Base-by-base conservation (phyloP, 2,113 vertebrate genomes). In the Emydocephalus ijimae region DNA sequence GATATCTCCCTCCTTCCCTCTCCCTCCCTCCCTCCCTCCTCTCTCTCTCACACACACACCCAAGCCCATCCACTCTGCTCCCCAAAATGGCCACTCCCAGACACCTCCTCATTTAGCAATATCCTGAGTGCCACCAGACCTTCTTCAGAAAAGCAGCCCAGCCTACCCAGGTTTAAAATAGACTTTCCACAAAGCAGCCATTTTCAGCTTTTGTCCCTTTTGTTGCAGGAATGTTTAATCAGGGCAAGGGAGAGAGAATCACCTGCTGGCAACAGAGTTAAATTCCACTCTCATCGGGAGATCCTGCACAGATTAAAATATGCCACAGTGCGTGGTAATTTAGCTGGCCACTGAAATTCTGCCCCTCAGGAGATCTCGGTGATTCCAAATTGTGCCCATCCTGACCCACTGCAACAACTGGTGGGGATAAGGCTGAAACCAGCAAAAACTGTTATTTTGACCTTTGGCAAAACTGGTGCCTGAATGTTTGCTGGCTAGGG, bases 21-120 rank as follows among this genome's bases (percentile, higher is more conserved):
- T 54, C 52, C 0, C 57, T 7, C 56, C 0, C 21, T 2, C 56
- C 0, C 21, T 2, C 56, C 18, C 3, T 2, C 8, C 21, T 3
- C 2, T 3, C 23, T 26, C 59, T 1, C 9, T 1, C 59, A 11
- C 24, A 61, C 55, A 7, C 56, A 24, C 6, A 10, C 14, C 1
- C 61, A 14, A 1, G 4, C 14, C 4, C 5, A 45, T 7, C 0
- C 81, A 26, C 9, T 4, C 45, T 0, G 1, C 85, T 26, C 91
- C 34, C 34, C 91, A 23, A 89, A n/a, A 87, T 43, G 55, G 45
- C 48, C 57, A 24, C 2, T 39, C 9, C 24, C 45, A 15, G 29
- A 2, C 45, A 26, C 45, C 21, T 48, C 43, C 45, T 48, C 26
- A 9, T 21, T 39, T 39, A 43, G 74, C 34, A 8, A 81, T 43